These are phyloP conservation scores for Aphaenogaster floridana DNA, from an alignment of 1,140 invertebrate species.

Conservation along the genomic window DNA sequence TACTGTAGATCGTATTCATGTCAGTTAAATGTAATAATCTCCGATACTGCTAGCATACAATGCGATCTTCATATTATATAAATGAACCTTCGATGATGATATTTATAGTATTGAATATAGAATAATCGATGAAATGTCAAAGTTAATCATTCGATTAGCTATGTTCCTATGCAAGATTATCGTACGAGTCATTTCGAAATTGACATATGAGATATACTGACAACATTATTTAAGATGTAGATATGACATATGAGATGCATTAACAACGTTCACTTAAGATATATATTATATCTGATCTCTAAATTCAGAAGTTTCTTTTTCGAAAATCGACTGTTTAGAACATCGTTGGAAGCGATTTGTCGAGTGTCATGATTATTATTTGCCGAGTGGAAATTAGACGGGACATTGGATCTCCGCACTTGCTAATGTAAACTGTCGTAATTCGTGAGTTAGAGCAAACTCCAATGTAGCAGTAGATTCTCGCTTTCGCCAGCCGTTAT, in stretches of 20 bases:
- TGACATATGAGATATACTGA: neutral
- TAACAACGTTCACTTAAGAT: neutral
- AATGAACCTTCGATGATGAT: conserved; percentile 1
- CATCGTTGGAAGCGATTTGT: neutral
- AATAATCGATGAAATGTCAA: conserved; percentile 11
- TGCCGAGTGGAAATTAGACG: conserved; percentile 35
- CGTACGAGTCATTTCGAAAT: neutral
- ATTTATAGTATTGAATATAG: conserved; percentile 18
- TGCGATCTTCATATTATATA: conserved; percentile 29
- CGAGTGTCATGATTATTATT: conserved; percentile 13
- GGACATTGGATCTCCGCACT: neutral
- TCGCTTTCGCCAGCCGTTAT: conserved; percentile 32
- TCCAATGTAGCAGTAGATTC: neutral
- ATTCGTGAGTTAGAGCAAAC: conserved; percentile 30
- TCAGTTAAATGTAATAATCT: conserved; percentile 32
- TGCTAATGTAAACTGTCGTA: conserved; percentile 44
- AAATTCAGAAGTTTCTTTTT: neutral
- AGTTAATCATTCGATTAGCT: conserved; percentile 6
- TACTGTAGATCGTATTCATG: conserved; percentile 32
- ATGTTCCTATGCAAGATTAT: neutral
- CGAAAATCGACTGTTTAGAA: neutral
- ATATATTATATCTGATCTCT: neutral
- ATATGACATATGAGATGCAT: neutral
- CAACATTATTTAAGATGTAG: neutral
- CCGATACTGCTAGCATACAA: conserved; percentile 14